Evolutionary conservation across 1,140 invertebrate genomes (phyloP), one percentile per base, ranked within the genome.

Genomic region (Ericerus pela): DNA sequence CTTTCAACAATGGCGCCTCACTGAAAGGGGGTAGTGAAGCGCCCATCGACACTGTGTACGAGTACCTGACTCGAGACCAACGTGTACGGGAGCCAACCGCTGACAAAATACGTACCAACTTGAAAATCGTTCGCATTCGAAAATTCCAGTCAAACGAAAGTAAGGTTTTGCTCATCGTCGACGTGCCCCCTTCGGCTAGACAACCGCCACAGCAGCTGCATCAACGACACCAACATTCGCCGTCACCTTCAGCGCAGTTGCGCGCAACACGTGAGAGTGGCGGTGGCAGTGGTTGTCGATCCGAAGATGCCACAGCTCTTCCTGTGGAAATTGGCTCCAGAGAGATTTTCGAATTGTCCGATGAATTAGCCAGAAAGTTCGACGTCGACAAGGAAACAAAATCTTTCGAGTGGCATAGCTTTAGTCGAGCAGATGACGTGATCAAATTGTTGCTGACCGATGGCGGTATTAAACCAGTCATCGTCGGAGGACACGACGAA

Each of bases 161-260:
- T 14, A 56, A 28, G 16, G 28, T 47, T 26, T 30, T 22, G 38
- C 37, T 56, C 16, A 47, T 30, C 55, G 30, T 47, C 37, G 28
- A 41, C 33, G 36, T 54, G n/a, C 38, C 41, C 37, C 26, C 38
- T 4, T 30, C 55, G 27, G 41, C 47, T 41, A 38, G 60, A 61
- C 12, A 54, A 56, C 29, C 41, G 57, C 51, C 38, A 56, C 1
- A 59, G 60, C 37, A 37, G 37, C 41, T 3, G 26, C n/a, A n/a
- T n/a, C n/a, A 47, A 47, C 41, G 37, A 8, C 37, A 16, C n/a
- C n/a, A n/a, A n/a, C n/a, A n/a, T n/a, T n/a, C n/a, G n/a, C n/a
- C n/a, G n/a, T n/a, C n/a, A n/a, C n/a, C n/a, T n/a, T n/a, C n/a
- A n/a, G n/a, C n/a, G n/a, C n/a, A n/a, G n/a, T n/a, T n/a, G n/a